Percentiles rank a stretch among this genome's conserved stretches.
Conservation (phyloP, 2,888 invertebrate species). For the Therioaphis trifolii region DNA sequence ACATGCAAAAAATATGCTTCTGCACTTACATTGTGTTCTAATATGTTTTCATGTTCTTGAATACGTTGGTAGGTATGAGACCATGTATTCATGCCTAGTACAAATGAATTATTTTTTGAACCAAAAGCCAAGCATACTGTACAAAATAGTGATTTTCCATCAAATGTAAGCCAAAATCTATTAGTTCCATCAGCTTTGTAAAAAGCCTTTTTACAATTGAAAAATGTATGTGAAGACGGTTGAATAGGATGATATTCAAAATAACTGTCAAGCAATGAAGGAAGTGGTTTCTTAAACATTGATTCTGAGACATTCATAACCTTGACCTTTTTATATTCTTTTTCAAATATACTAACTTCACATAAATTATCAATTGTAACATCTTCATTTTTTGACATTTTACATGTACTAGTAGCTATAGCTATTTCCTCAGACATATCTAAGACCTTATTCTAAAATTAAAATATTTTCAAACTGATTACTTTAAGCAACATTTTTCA, state of each 20-base stretch:
- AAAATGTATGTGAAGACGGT: not conserved
- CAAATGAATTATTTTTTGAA: conserved; percentile 29
- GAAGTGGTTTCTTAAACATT: conserved; percentile 5
- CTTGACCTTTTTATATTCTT: no score
- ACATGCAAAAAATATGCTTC: not conserved
- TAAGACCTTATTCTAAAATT: no score
- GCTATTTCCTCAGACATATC: no score
- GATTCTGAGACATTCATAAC: not conserved
- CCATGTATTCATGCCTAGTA: conserved; percentile 16
- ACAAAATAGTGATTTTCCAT: conserved; percentile 11
- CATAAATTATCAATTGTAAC: no score
- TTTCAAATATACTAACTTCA: no score
- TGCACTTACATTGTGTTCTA: not conserved
- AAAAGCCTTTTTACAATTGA: not conserved
- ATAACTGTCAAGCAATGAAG: not conserved
- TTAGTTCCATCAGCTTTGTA: not conserved
- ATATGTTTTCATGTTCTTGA: not conserved
- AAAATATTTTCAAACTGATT: no score
- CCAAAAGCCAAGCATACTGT: conserved; percentile 1
- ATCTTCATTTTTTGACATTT: no score
- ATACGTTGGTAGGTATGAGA: conserved; percentile 21
- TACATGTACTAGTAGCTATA: no score
- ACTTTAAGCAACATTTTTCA: no score
- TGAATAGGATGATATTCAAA: not conserved
- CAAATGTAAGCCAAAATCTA: conserved; percentile 20